Conservation (phyloP, 2,113 vertebrate species). For the Sorex fumeus region DNA sequence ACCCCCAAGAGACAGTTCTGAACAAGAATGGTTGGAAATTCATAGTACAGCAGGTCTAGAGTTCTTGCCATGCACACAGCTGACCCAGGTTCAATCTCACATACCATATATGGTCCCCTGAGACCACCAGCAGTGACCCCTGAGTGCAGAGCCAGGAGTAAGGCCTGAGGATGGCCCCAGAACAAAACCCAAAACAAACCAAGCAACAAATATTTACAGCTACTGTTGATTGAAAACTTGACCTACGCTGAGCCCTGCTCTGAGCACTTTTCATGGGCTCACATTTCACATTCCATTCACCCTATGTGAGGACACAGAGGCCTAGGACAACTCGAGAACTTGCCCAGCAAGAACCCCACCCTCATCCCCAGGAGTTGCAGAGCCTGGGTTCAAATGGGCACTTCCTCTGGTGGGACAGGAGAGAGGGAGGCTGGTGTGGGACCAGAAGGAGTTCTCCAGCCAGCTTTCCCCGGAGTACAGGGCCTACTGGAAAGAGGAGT, state of each 20-base stretch:
- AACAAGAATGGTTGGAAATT: neutral
- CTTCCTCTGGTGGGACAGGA: neutral
- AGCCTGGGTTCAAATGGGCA: neutral
- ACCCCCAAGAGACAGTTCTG: neutral
- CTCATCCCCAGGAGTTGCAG: neutral
- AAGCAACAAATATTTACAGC: neutral
- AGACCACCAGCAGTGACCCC: too few relatives aligned
- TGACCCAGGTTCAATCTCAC: too few relatives aligned
- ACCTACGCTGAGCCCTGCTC: neutral
- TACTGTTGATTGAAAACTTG: slow-evolving; percentile 33
- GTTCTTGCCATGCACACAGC: too few relatives aligned
- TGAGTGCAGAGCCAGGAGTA: too few relatives aligned
- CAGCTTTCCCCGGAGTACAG: neutral
- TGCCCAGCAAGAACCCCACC: neutral
- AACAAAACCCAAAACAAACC: too few relatives aligned
- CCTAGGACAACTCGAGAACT: neutral
- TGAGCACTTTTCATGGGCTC: neutral
- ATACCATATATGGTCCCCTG: too few relatives aligned
- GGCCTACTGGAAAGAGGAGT: too few relatives aligned
- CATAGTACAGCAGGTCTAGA: neutral
- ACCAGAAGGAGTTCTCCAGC: neutral
- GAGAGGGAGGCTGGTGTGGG: too few relatives aligned
- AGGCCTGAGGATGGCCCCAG: too few relatives aligned
- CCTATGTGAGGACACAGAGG: slow-evolving; percentile 15
- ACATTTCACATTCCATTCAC: neutral